A percentile compares a stretch with the other conserved stretches of the same genome.
Conservation (phyloP, 2,113 vertebrate genomes). For the Aptenodytes patagonicus region DNA sequence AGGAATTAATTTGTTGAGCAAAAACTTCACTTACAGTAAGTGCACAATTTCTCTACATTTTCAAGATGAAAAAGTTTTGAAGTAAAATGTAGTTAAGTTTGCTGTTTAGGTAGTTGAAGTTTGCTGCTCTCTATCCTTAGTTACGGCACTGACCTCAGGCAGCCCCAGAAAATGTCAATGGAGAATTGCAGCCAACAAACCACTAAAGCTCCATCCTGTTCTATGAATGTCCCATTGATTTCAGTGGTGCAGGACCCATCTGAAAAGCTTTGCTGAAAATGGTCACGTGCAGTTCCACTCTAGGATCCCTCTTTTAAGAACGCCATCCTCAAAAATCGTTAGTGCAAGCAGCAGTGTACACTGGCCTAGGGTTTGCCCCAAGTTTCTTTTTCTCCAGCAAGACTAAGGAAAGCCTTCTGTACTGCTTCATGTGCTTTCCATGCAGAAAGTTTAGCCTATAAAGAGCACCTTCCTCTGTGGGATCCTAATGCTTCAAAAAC, state of each 20-base stretch:
- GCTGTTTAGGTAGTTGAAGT: not conserved
- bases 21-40: not conserved
- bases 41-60: not conserved
- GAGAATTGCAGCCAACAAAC: constrained; percentile 25
- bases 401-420: not conserved
- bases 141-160: not conserved
- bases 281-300: not conserved
- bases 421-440: not conserved
- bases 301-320: not conserved
- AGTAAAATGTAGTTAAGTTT: not conserved
- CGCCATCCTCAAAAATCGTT: not conserved
- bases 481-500: not conserved
- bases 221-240: constrained; percentile 38
- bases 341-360: not conserved
- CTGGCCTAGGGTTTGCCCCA: not conserved
- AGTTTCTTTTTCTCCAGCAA: not conserved
- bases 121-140: constrained; percentile 1
- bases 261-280: constrained; percentile 28
- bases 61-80: not conserved
- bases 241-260: not conserved
- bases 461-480: not conserved
- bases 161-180: not conserved
- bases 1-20: not conserved
- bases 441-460: not conserved
- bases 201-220: constrained; percentile 36